Percentiles rank a stretch among this genome's conserved stretches.
phyloP scores from a whole-genome alignment of 2,888 invertebrate species.

The Agrotis clavis region DNA sequence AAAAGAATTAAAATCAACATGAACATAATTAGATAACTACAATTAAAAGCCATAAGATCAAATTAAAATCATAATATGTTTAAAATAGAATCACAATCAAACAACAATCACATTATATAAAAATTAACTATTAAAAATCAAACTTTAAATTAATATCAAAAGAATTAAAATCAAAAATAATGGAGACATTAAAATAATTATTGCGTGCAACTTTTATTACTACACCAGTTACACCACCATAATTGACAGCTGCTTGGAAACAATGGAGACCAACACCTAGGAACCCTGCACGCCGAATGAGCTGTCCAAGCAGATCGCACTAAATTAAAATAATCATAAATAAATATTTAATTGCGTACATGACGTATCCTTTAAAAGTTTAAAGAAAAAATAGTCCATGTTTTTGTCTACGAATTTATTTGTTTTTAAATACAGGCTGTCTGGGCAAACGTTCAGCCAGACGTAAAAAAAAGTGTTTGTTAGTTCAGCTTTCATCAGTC shows the following conservation, averaged over 20 bases:
- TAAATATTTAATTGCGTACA: conserved; percentile 16
- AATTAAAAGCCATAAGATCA: no score
- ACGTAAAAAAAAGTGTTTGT: conserved; percentile 32
- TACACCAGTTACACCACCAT: conserved; percentile 4
- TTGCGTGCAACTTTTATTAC: conserved; percentile 31
- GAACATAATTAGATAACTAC: no score
- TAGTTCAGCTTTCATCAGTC: conserved; percentile 14
- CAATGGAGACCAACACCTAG: conserved; percentile 19
- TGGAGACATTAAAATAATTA: conserved; percentile 46
- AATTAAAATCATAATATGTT: no score
- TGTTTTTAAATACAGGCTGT: conserved; percentile 27
- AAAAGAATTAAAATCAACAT: no score
- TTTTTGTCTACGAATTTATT: conserved; percentile 9
- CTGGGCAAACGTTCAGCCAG: conserved; percentile 13
- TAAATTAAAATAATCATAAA: conserved; percentile 29
- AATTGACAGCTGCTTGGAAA: conserved; percentile 50
- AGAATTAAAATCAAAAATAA: no score
- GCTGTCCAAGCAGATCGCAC: conserved; percentile 22
- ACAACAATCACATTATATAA: no score
- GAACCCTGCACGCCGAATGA: conserved; percentile 16
- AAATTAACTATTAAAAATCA: no score
- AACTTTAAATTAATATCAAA: no score
- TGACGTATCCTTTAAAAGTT: background rate
- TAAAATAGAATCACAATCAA: no score
- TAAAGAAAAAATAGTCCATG: background rate